phyloP scores from a whole-genome alignment of 2,797 vertebrate species.

The Bovichtus diacanthus region DNA sequence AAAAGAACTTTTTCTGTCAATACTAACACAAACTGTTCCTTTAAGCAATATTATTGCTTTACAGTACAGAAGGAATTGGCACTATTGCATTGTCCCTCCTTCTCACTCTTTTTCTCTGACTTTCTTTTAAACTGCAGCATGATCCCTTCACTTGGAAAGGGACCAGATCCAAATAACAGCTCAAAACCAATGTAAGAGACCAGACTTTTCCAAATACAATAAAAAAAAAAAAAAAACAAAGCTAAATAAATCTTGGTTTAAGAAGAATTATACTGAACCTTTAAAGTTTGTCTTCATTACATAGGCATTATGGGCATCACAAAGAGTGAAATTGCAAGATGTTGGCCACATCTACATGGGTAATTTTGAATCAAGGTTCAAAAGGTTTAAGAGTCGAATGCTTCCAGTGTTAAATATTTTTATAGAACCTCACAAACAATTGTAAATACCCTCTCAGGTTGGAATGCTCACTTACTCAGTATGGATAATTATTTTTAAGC shows the following conservation, averaged over 20 bases:
- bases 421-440: conserved; percentile 30
- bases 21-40: conserved; percentile 49
- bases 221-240: conserved; percentile 50
- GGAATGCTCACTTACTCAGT: conserved; percentile 31
- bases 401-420: conserved; percentile 34
- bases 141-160: conserved; percentile 85
- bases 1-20: conserved; percentile 35
- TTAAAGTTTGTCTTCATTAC: conserved; percentile 40
- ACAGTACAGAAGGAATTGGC: conserved; percentile 68
- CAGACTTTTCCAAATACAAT: conserved; percentile 78
- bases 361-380: conserved; percentile 38
- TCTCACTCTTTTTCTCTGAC: conserved; percentile 81
- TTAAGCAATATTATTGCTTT: conserved; percentile 46
- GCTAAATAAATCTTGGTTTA: conserved; percentile 50
- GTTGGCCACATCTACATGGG: conserved; percentile 33
- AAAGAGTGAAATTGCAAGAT: conserved; percentile 34
- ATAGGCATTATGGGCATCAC: conserved; percentile 31
- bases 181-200: conserved; percentile 85
- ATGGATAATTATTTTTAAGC: conserved; percentile 18
- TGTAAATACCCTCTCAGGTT: conserved; percentile 28
- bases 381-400: conserved; percentile 29
- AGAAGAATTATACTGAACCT: conserved; percentile 30
- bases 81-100: conserved; percentile 73
- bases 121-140: conserved; percentile 86
- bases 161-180: conserved; percentile 81